phyloP scores from a whole-genome alignment of 2,113 vertebrate genomes.

The zebrafish (Danio rerio) region DNA sequence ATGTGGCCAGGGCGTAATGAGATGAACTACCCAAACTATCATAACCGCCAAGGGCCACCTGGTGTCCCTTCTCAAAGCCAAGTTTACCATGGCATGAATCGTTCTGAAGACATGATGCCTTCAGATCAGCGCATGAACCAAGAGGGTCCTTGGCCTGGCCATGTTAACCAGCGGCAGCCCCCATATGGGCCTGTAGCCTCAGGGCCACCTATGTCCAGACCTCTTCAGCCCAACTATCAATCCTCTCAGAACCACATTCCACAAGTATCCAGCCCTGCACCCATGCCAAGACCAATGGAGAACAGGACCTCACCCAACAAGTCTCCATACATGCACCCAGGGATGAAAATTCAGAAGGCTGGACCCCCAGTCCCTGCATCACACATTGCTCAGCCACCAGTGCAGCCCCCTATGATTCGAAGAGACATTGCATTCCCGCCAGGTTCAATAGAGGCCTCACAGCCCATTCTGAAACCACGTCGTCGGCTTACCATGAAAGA shows the following conservation, averaged over 20 bases:
- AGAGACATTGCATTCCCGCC: constrained; percentile 95
- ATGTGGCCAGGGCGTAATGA: constrained; percentile 95
- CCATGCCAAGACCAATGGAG: constrained; percentile 92
- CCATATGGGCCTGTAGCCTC: constrained; percentile 87
- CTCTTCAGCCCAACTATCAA: constrained; percentile 90
- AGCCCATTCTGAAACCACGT: constrained; percentile 92
- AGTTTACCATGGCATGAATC: constrained; percentile 89
- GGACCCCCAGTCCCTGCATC: constrained; percentile 94
- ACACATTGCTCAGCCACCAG: constrained; percentile 87
- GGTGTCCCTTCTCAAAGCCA: constrained; percentile 86
- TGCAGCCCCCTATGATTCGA: constrained; percentile 91
- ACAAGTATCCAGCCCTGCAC: constrained; percentile 95
- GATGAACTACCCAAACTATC: constrained; percentile 89
- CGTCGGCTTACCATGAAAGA: constrained; percentile 93
- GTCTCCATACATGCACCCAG: constrained; percentile 91
- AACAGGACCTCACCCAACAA: constrained; percentile 96
- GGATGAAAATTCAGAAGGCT: constrained; percentile 97
- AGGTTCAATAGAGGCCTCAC: constrained; percentile 91
- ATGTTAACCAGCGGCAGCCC: constrained; percentile 89
- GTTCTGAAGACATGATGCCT: constrained; percentile 94
- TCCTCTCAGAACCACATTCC: constrained; percentile 96
- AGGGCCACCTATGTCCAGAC: constrained; percentile 87
- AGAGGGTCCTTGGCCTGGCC: constrained; percentile 91
- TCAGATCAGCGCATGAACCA: constrained; percentile 96
- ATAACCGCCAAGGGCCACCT: constrained; percentile 85